Percentiles rank a stretch among this genome's conserved stretches.
Evolutionary conservation across 2,113 vertebrate genomes (phyloP).

Genomic region (Callospermophilus lateralis): DNA sequence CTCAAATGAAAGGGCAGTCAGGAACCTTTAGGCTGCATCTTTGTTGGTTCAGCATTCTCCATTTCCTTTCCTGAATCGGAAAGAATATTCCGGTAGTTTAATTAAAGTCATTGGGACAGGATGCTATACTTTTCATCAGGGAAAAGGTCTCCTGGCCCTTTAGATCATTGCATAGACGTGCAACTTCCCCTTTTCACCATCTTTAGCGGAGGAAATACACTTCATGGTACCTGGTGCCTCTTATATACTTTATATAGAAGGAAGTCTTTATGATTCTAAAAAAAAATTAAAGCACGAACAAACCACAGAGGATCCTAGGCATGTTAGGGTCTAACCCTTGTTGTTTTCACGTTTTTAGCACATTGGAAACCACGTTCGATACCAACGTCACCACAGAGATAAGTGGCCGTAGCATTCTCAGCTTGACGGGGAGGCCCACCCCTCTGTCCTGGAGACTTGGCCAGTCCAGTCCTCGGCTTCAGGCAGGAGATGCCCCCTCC

Average conservation of each 20-base stretch:
- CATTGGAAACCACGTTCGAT: constrained; percentile 97
- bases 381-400: constrained; percentile 95
- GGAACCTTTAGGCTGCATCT: rapidly evolving
- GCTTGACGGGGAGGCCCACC: constrained; percentile 91
- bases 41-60: not conserved
- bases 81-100: not conserved
- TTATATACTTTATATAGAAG: not conserved
- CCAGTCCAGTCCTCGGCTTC: constrained; percentile 97
- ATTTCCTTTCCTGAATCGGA: not conserved
- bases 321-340: not conserved
- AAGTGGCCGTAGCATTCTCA: constrained; percentile 94
- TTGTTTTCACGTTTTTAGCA: constrained; percentile 85
- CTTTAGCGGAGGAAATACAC: not conserved
- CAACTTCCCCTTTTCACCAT: not conserved
- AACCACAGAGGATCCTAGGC: not conserved
- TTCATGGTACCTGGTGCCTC: not conserved
- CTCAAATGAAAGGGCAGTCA: rapidly evolving
- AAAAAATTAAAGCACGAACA: not conserved
- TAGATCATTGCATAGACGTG: rapidly evolving
- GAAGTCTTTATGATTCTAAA: not conserved
- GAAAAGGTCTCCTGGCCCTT: not conserved
- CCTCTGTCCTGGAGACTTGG: constrained; percentile 96
- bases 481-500: constrained; percentile 97
- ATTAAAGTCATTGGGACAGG: not conserved
- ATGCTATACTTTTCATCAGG: not conserved